Evolutionary conservation across 2,888 invertebrate species (phyloP), one percentile per base, ranked within the genome.

Genomic region (Odontocolon sp.): DNA sequence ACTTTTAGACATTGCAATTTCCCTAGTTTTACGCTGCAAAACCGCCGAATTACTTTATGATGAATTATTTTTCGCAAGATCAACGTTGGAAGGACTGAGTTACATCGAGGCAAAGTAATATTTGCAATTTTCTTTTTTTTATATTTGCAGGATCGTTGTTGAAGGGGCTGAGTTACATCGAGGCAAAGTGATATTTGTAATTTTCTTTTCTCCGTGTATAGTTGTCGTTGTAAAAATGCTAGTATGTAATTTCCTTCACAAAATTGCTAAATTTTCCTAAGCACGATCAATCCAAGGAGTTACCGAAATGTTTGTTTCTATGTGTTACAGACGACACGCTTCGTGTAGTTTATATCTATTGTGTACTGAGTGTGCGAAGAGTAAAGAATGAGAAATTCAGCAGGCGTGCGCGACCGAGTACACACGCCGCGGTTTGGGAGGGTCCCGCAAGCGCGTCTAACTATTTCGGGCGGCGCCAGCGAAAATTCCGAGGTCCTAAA

Each of bases 401-500:
- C 59, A 47, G 36, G 59, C 69, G 70, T 73, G 64, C 23, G 28
- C 56, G 8, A 47, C 63, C 57, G 3, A 42, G 61, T 67, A 54
- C 81, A 81, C 78, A 83, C 81, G 82, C 70, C 69, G 69, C 78
- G 73, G 81, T 75, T 69, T 76, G 61, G 79, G 71, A 81, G 31
- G 40, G 64, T 16, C 26, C 40, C 71, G 74, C 63, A 72, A 72
- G 76, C 77, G 76, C 66, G 77, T 66, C 70, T 74, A 78, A 83
- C 87, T 89, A 89, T 89, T 89, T 88, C 81, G 82, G 85, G 86
- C 86, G 85, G 85, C 85, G 85, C 85, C 87, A 82, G 85, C 85
- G 73, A 87, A 75, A 88, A 88, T 89, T 88, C 85, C 87, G 84
- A 85, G 85, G 84, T 84, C 88, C 88, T 87, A 88, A 88, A 88